A percentile compares a stretch with the other conserved stretches of the same genome.
Evolutionary conservation across 2,113 vertebrate species (phyloP).

Genomic region (Phainopepla nitens): DNA sequence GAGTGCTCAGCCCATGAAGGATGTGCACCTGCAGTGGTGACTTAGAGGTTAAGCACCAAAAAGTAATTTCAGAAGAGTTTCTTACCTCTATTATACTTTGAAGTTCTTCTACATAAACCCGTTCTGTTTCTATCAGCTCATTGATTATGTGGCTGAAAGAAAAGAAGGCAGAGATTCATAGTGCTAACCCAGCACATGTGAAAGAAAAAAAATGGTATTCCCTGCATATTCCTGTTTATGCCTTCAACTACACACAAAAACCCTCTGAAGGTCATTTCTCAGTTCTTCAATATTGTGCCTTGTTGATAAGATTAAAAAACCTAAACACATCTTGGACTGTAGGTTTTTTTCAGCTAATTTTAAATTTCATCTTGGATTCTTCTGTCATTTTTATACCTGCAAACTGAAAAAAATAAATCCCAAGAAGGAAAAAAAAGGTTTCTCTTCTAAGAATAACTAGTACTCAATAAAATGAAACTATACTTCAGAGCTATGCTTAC

Average conservation of each 20-base stretch:
- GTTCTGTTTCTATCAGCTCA: slow-evolving; percentile 92
- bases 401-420: not conserved
- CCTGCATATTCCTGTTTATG: not conserved
- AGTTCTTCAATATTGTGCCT: not conserved
- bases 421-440: not conserved
- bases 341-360: not conserved
- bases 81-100: slow-evolving; percentile 94
- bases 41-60: not conserved
- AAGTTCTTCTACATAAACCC: slow-evolving; percentile 91
- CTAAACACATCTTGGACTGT: not conserved
- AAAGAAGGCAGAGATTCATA: not conserved
- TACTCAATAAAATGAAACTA: not conserved
- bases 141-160: slow-evolving; percentile 85
- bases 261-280: not conserved
- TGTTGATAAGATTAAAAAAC: not conserved
- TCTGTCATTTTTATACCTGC: not conserved
- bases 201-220: not conserved
- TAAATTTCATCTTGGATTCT: not conserved
- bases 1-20: not conserved
- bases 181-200: not conserved
- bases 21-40: not conserved
- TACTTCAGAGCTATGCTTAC: not conserved
- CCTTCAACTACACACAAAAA: not conserved
- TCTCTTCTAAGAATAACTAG: not conserved
- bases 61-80: not conserved